Evolutionary conservation across 2,888 invertebrate species (phyloP).

Genomic region (Amblyjoppa fuscipennis): DNA sequence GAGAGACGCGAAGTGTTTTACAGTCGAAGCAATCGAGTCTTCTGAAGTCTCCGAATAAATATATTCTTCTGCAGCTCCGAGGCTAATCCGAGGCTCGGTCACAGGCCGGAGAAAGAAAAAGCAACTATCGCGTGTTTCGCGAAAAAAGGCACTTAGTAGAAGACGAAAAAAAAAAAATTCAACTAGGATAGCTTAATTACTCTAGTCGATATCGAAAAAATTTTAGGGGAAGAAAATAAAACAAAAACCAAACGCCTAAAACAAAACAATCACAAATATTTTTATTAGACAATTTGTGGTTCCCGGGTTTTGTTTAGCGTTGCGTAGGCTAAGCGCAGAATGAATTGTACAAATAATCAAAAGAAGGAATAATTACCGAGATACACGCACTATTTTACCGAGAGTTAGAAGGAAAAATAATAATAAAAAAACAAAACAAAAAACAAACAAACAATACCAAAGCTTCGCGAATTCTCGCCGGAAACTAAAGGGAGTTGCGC

Average conservation of each 20-base stretch:
- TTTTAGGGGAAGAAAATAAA: conserved; percentile 29
- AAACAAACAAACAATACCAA: conserved; percentile 14
- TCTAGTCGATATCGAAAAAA: conserved; percentile 64
- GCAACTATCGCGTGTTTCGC: conserved; percentile 21
- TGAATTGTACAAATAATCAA: conserved; percentile 64
- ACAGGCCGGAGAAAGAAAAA: conserved; percentile 26
- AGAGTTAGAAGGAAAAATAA: conserved; percentile 34
- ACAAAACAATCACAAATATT: conserved; percentile 61
- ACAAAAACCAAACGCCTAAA: conserved; percentile 1
- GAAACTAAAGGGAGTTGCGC: conserved; percentile 17
- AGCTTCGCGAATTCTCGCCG: conserved; percentile 7
- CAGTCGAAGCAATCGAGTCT: conserved; percentile 30
- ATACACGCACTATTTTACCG: conserved; percentile 53
- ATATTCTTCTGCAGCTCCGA: conserved; percentile 50
- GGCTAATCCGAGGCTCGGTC: conserved; percentile 51
- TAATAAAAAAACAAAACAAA: neutral
- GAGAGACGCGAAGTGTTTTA: conserved; percentile 26
- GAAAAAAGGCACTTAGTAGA: conserved; percentile 62
- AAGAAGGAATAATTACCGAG: conserved; percentile 29
- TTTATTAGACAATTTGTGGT: conserved; percentile 61
- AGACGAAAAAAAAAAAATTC: conserved; percentile 39
- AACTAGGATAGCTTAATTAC: conserved; percentile 57
- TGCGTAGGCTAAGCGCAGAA: conserved; percentile 38
- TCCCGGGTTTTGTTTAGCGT: conserved; percentile 33
- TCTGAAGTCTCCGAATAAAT: conserved; percentile 35